Conservation (phyloP, 1,140 invertebrate genomes). For the Caerostris darwini region DNA sequence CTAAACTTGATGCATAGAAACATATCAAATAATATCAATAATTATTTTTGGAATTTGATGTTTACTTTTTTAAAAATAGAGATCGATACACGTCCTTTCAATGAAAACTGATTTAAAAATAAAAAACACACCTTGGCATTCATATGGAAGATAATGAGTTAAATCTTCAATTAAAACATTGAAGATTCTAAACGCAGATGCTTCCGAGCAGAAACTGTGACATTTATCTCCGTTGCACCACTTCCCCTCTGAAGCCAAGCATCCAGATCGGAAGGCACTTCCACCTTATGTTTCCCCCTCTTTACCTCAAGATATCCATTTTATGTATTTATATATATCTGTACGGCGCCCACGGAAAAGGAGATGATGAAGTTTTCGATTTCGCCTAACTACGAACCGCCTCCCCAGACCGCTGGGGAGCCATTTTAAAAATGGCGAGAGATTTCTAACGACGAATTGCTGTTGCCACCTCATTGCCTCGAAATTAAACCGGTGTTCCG, state of each 20-base stretch:
- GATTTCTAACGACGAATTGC: conserved; percentile 57
- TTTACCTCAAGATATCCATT: not conserved
- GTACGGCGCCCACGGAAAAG: not conserved
- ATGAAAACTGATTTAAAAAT: too few relatives aligned
- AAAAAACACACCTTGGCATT: too few relatives aligned
- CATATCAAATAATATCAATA: too few relatives aligned
- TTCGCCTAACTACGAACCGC: not conserved
- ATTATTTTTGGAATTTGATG: too few relatives aligned
- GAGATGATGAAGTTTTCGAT: conserved; percentile 19
- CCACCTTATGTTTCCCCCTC: not conserved
- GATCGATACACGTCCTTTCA: too few relatives aligned
- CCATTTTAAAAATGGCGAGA: conserved; percentile 60
- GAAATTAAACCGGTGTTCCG: conserved; percentile 59
- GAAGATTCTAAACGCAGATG: too few relatives aligned
- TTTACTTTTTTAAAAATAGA: too few relatives aligned
- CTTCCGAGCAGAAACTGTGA: not conserved
- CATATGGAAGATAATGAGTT: too few relatives aligned
- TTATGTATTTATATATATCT: conserved; percentile 17
- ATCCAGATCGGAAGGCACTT: not conserved
- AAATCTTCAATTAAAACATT: too few relatives aligned
- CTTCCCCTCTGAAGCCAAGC: not conserved
- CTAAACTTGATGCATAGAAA: too few relatives aligned
- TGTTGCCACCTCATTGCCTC: conserved; percentile 62
- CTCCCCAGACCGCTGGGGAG: conserved; percentile 17
- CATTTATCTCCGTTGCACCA: not conserved